A percentile compares a stretch with the other conserved stretches of the same genome.
Evolutionary conservation across 2,888 invertebrate genomes (phyloP).

Genomic region (Mesorhabditis belari): DNA sequence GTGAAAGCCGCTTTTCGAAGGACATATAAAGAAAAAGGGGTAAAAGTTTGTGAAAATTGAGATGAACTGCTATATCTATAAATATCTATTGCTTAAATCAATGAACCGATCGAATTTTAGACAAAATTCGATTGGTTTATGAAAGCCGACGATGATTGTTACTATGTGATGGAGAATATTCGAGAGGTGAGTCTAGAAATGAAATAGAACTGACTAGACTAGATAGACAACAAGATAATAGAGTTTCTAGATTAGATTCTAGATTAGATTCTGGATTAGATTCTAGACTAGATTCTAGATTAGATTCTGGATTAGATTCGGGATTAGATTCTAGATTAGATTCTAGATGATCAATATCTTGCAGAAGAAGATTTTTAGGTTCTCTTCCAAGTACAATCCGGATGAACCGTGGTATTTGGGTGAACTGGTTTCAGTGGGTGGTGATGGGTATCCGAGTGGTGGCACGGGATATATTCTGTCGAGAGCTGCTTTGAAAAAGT

Average conservation of each 20-base stretch:
- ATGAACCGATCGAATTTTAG: neutral
- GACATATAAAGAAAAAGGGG: neutral
- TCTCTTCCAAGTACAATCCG: too few relatives aligned
- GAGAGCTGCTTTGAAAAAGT: neutral
- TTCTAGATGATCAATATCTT: too few relatives aligned
- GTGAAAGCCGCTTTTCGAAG: neutral
- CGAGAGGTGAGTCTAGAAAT: neutral
- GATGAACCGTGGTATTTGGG: neutral
- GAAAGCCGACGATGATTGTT: neutral
- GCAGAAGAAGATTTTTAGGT: too few relatives aligned
- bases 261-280: too few relatives aligned
- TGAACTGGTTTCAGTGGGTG: neutral
- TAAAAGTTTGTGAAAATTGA: too few relatives aligned
- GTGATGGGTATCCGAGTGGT: neutral
- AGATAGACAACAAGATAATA: too few relatives aligned
- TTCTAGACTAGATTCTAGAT: too few relatives aligned
- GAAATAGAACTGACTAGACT: too few relatives aligned
- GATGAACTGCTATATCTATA: too few relatives aligned
- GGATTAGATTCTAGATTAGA: too few relatives aligned
- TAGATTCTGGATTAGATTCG: too few relatives aligned
- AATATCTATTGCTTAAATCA: neutral
- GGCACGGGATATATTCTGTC: neutral
- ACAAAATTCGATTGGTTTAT: neutral
- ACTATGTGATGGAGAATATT: neutral
- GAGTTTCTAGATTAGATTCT: too few relatives aligned